Evolutionary conservation across 2,888 invertebrate species (phyloP).

Genomic region (Agrochola lychnidis): DNA sequence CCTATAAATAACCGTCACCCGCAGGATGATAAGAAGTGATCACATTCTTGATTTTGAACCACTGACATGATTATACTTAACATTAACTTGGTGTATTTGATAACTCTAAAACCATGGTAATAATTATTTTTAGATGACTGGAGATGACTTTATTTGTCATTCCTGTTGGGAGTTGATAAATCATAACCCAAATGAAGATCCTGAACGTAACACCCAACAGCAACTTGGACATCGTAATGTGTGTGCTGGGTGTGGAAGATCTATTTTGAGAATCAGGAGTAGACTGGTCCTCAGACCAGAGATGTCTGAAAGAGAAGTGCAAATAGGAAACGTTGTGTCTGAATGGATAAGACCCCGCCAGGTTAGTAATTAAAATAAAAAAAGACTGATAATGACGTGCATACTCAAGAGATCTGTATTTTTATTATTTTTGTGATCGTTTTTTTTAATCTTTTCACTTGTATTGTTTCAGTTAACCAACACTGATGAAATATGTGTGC

Average conservation of each 20-base stretch:
- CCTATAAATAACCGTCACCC: slow-evolving; percentile 4
- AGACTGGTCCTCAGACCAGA: slow-evolving; percentile 6
- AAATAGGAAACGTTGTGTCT: neutral
- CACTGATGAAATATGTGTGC: slow-evolving; percentile 6
- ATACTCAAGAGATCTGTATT: neutral
- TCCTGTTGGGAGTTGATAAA: slow-evolving; percentile 6
- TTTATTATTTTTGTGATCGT: neutral
- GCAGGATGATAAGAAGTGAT: neutral
- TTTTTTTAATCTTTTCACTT: neutral
- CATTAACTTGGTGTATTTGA: neutral
- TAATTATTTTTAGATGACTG: neutral
- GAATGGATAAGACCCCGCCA: neutral
- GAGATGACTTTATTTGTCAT: neutral
- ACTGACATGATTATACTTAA: neutral
- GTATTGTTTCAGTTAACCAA: neutral
- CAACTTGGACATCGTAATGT: slow-evolving; percentile 3
- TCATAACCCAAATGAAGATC: neutral
- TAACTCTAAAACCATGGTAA: neutral
- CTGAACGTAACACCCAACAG: neutral
- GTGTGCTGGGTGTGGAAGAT: slow-evolving; percentile 8
- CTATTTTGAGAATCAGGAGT: slow-evolving; percentile 10
- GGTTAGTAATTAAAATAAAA: neutral
- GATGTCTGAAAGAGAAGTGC: neutral
- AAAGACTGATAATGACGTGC: neutral
- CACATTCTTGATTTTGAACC: neutral